Evolutionary conservation across 2,888 invertebrate species (phyloP), one percentile per base, ranked within the genome.

Genomic region (Muschampia plurimacula): DNA sequence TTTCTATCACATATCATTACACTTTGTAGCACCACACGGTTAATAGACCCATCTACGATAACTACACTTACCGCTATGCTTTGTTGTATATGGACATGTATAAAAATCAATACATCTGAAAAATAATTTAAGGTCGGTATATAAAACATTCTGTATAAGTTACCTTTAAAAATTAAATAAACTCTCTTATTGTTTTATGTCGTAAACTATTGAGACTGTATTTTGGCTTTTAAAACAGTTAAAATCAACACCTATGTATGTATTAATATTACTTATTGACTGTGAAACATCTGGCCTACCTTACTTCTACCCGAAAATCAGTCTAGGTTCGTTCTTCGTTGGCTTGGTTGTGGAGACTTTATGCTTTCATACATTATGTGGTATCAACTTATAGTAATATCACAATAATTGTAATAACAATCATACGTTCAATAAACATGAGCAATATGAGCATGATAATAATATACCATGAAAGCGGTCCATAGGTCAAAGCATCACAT

Each of bases 1-100:
- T 92, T 90, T 93, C 90, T 94, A 94, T 94, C 94, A 94, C 94
- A 94, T 93, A 88, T 93, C 93, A 84, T 94, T 93, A 92, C 92
- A 91, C 91, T 84, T 86, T 92, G 91, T 93, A 94, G 93, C 93
- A 94, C 94, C 94, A 93, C 93, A 89, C 94, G 83, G 91, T 93
- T 93, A 93, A 92, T 91, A 92, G 92, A 93, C 92, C 93, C 93
- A 90, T 91, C 93, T 92, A 93, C 88, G 80, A 81, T 83, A 86
- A 81, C 87, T 87, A 93, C 90, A 86, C 92, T 92, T 93, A 93
- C 92, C 90, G 86, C 87, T 93, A 92, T 90, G 90, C 89, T 89
- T 84, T 88, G 86, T 91, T 93, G 93, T 93, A 93, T 91, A 93
- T 90, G 90, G 91, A 88, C 92, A 89, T 89, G 91, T 93, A 94